Evolutionary conservation across 2,888 invertebrate genomes (phyloP), one percentile per base, ranked within the genome.

Genomic region (Synanthedon formicaeformis): DNA sequence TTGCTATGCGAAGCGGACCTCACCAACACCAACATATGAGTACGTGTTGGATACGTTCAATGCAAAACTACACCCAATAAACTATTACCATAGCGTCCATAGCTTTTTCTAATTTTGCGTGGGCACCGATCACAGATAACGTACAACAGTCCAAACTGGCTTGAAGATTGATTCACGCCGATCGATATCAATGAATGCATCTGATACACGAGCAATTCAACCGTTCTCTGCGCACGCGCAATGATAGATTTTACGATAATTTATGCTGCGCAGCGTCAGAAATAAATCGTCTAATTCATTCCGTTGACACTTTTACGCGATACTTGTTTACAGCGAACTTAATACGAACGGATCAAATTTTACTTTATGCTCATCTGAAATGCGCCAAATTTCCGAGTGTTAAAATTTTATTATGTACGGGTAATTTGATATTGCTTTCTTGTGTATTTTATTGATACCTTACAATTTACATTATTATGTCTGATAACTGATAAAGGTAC

Each of bases 111-210:
- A 61, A 64, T 60, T 60, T 53, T 59, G 66, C 69, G 76, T 77
- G 73, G 75, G 75, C 74, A 72, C 65, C 55, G 81, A 84, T 81
- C 67, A 57, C 45, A 72, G 84, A 84, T 84, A 82, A 78, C 68
- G 70, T 71, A 67, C 62, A 65, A 60, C 67, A 68, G 69, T 66
- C 66, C 68, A 65, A 76, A 84, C 81, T 67, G 68, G 69, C 65
- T 66, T 68, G 65, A 77, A 84, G 81, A 86, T 86, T 83, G 82
- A 86, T 86, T 83, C 81, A 78, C 76, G 73, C 75, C 69, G 66
- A 65, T 65, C 65, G 66, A 67, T 81, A 85, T 83, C 82, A 68
- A 57, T 65, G 69, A 69, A 69, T 66, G 64, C 71, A 81, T 82
- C 81, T 69, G 76, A 80, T 78, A 73, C 66, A 67, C 62, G 67